Percentiles rank a stretch among this genome's conserved stretches.
Conservation (phyloP, 1,140 invertebrate species). For the Drosophila truncata region DNA sequence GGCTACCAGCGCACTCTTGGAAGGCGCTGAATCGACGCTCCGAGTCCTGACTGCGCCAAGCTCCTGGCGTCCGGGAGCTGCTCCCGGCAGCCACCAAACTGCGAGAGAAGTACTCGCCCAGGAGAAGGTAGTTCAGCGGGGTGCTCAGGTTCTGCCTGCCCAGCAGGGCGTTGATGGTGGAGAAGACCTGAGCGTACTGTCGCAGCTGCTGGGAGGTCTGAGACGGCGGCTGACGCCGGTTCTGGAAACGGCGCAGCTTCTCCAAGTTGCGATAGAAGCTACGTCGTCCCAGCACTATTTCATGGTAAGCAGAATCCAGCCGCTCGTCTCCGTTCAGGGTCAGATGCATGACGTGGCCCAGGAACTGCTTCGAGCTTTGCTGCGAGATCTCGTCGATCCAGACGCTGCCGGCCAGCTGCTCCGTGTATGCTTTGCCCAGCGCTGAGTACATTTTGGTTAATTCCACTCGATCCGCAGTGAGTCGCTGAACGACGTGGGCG, state of each 20-base stretch:
- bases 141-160: slow-evolving; percentile 58
- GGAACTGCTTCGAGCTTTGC: slow-evolving; percentile 67
- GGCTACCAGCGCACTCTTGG: slow-evolving; percentile 42
- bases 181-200: slow-evolving; percentile 60
- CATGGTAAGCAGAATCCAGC: slow-evolving; percentile 56
- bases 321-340: slow-evolving; percentile 70
- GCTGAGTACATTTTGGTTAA: slow-evolving; percentile 68
- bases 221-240: slow-evolving; percentile 6
- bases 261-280: slow-evolving; percentile 81
- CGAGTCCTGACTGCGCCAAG: slow-evolving; percentile 80
- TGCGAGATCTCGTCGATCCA: slow-evolving; percentile 81
- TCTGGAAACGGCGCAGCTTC: slow-evolving; percentile 62
- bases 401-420: slow-evolving; percentile 49
- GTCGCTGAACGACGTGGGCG: slow-evolving; percentile 64
- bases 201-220: slow-evolving; percentile 26
- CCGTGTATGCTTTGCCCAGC: slow-evolving; percentile 62
- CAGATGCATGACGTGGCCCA: slow-evolving; percentile 65
- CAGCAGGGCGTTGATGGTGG: slow-evolving; percentile 55
- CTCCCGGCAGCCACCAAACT: slow-evolving; percentile 71
- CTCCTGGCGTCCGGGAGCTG: slow-evolving; percentile 63
- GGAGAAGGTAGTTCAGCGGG: slow-evolving; percentile 65
- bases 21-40: slow-evolving; percentile 59
- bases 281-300: slow-evolving; percentile 51
- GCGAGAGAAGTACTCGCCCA: slow-evolving; percentile 67
- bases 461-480: slow-evolving; percentile 56